Percentiles rank a stretch among this genome's conserved stretches.
Conservation (phyloP, 2,113 vertebrate genomes). For the Proterorhinus semilunaris region DNA sequence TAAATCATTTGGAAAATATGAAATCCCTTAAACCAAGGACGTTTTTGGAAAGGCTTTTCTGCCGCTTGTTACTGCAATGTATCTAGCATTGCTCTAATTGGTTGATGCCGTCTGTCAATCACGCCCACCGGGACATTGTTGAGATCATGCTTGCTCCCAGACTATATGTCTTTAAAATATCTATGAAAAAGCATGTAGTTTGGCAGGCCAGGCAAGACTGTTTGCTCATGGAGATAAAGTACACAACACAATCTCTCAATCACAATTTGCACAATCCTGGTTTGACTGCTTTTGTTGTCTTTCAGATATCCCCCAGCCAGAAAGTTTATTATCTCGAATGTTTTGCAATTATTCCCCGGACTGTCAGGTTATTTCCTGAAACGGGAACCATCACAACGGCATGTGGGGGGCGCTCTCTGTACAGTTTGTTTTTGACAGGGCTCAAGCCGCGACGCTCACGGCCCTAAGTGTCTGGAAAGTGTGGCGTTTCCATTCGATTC, state of each 20-base stretch:
- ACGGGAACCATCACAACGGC: constrained; percentile 33
- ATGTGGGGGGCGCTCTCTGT: constrained; percentile 15
- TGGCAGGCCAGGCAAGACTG: too few species aligned
- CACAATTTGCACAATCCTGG: constrained; percentile 2
- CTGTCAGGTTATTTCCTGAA: constrained; percentile 58
- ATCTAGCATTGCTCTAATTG: too few species aligned
- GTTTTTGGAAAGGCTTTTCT: too few species aligned
- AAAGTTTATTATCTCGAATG: constrained; percentile 50
- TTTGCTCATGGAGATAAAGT: not conserved
- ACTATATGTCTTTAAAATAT: too few species aligned
- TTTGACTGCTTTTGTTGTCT: constrained; percentile 13
- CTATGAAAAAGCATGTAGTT: too few species aligned
- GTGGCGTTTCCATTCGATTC: constrained; percentile 71
- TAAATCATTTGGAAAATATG: too few species aligned
- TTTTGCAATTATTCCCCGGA: constrained; percentile 47
- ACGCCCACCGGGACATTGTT: too few species aligned
- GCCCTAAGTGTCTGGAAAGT: constrained; percentile 81
- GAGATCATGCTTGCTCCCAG: too few species aligned
- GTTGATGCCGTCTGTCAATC: too few species aligned
- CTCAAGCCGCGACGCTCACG: constrained; percentile 72
- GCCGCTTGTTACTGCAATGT: too few species aligned
- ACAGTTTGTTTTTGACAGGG: constrained; percentile 56
- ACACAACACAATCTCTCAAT: constrained; percentile 7
- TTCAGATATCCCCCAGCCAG: constrained; percentile 13
- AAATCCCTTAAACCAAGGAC: too few species aligned